Base-by-base conservation (phyloP, 2,888 invertebrate species). In the Cataglyphis rosenhaueri region DNA sequence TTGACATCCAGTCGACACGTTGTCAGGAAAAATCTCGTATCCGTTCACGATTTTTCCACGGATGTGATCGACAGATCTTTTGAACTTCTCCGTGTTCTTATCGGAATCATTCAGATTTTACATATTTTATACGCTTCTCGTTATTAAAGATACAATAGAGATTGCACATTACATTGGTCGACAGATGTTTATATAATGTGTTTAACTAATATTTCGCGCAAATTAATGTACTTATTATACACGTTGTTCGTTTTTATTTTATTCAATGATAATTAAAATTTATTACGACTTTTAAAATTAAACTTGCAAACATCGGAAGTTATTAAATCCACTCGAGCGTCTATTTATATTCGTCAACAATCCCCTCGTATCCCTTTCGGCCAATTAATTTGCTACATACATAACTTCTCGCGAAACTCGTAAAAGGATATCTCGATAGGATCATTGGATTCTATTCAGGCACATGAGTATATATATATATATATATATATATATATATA, bases 21-120 rank as follows among this genome's bases (percentile, higher is more conserved):
- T 68, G 79, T 83, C 85, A 62, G 87, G 86, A 86, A 89, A 91
- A 89, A 85, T 84, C 84, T 84, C 84, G 82, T 84, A 85, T 75
- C 84, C 65, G 48, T 18, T 73, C 59, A 59, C 59, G 35, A 66
- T 65, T 82, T 82, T 71, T 52, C 61, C 61, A 81, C 64, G 55
- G 65, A 62, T 81, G 44, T 25, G 12, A 21, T 29, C 29, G 65
- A 70, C 74, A 55, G 59, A 81, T 83, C n/a, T n/a, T n/a, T 41
- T 41, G 15, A 57, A 59, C 12, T 15, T 44, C 44, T 44, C 4
- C 15, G 44, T 32, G 29, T 18, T 55, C 38, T 44, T 15, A 32
- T 57, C 8, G 8, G 55, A 74, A 62, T 38, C 29, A 52, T 38
- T 10, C 12, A 62, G 29, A 44, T 78, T 44, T 9, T 48, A 41